These are phyloP conservation scores for Pseudomyrmex sp. DNA, from an alignment of 1,140 invertebrate genomes.

Conservation along the genomic window DNA sequence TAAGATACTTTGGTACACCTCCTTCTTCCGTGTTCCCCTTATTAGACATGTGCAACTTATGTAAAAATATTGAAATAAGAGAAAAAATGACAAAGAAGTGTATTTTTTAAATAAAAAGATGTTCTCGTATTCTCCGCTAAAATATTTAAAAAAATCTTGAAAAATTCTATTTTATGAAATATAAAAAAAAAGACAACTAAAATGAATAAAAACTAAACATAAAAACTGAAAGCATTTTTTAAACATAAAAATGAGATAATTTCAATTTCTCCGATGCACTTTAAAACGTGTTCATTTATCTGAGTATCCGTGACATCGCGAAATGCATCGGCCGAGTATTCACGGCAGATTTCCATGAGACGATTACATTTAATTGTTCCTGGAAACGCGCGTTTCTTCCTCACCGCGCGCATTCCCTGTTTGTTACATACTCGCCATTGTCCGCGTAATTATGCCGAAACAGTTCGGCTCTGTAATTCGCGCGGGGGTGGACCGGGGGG, in stretches of 20 bases:
- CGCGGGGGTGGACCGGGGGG: background rate
- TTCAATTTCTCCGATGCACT: background rate
- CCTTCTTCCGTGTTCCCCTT: background rate
- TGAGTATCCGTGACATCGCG: background rate
- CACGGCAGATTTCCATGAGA: background rate
- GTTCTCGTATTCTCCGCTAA: too few relatives aligned
- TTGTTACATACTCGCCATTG: slow-evolving; percentile 18
- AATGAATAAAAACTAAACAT: too few relatives aligned
- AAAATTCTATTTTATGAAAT: slow-evolving; percentile 9
- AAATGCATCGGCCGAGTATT: background rate
- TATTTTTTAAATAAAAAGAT: too few relatives aligned
- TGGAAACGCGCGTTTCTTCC: background rate
- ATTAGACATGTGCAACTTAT: background rate
- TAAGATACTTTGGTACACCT: background rate
- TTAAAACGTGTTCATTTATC: background rate
- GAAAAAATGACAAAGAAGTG: too few relatives aligned
- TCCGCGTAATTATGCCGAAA: slow-evolving; percentile 38
- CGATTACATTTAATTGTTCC: slow-evolving; percentile 26
- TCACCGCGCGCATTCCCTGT: background rate
- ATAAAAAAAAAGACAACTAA: too few relatives aligned
- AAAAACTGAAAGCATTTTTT: background rate
- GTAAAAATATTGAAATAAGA: background rate
- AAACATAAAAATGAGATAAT: background rate
- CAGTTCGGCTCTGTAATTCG: slow-evolving; percentile 44
- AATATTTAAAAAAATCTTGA: too few relatives aligned